Conservation (phyloP, 2,888 invertebrate genomes). For the Clepsis dumicolana region DNA sequence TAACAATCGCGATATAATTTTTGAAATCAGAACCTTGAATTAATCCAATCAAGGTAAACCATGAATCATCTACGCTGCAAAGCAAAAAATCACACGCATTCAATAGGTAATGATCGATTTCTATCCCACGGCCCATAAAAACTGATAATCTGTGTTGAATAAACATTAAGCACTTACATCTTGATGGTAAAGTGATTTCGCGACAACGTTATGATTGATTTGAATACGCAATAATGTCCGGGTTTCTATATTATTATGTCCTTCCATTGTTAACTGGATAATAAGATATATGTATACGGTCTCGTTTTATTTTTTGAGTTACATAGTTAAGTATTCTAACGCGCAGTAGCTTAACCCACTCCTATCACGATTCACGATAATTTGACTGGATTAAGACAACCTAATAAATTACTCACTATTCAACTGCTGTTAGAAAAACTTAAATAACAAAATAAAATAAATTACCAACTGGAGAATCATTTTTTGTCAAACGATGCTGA, state of each 20-base stretch:
- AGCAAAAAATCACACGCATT: constrained; percentile 59
- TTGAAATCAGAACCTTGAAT: constrained; percentile 59
- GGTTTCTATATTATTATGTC: constrained; percentile 43
- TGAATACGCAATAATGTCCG: constrained; percentile 43
- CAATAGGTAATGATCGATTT: constrained; percentile 47
- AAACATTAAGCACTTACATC: constrained; percentile 37
- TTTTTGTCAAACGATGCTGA: background rate
- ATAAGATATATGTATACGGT: constrained; percentile 15
- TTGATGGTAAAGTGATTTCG: constrained; percentile 32
- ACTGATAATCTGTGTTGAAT: constrained; percentile 42
- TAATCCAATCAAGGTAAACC: constrained; percentile 63
- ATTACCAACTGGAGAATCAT: background rate
- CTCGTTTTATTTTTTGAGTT: constrained; percentile 34
- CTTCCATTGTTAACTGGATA: constrained; percentile 41
- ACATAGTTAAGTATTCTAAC: constrained; percentile 8
- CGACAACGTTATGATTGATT: constrained; percentile 42
- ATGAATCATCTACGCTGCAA: constrained; percentile 61
- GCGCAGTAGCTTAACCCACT: constrained; percentile 30
- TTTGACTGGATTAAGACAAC: background rate
- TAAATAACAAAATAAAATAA: background rate
- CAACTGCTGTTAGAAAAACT: background rate
- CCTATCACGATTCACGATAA: constrained; percentile 28
- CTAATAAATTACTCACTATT: background rate
- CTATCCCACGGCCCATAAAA: constrained; percentile 38
- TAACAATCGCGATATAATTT: constrained; percentile 37